These are phyloP conservation scores for Dinomys branickii DNA, from an alignment of 2,113 vertebrate species.

Conservation along the genomic window DNA sequence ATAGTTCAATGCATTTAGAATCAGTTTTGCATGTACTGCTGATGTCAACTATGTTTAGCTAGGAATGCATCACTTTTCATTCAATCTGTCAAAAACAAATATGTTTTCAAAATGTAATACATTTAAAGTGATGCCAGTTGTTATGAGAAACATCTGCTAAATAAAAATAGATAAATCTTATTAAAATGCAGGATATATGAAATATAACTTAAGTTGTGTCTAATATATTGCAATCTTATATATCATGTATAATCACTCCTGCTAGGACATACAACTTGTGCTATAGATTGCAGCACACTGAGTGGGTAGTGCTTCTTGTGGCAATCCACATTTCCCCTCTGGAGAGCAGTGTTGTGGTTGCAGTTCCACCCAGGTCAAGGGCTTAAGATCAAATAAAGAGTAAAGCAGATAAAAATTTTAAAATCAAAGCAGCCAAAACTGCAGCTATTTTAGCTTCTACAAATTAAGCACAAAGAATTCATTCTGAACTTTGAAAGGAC, in stretches of 20 bases:
- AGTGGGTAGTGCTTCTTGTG: not conserved
- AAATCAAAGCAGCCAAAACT: not conserved
- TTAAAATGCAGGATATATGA: not conserved
- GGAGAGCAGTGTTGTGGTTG: not conserved
- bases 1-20: not conserved
- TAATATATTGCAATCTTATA: not conserved
- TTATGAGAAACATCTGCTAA: not conserved
- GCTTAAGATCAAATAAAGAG: not conserved
- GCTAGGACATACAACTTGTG: not conserved
- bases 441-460: not conserved
- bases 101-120: not conserved
- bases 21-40: not conserved
- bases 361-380: not conserved
- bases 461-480: not conserved
- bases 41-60: not conserved
- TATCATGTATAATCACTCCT: not conserved
- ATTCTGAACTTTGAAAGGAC: not conserved
- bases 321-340: not conserved
- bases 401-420: not conserved
- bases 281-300: not conserved
- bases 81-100: not conserved
- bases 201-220: not conserved
- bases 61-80: not conserved
- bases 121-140: not conserved
- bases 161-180: not conserved